Evolutionary conservation across 2,888 invertebrate species (phyloP), one percentile per base, ranked within the genome.

Genomic region (Phorcus lineatus): DNA sequence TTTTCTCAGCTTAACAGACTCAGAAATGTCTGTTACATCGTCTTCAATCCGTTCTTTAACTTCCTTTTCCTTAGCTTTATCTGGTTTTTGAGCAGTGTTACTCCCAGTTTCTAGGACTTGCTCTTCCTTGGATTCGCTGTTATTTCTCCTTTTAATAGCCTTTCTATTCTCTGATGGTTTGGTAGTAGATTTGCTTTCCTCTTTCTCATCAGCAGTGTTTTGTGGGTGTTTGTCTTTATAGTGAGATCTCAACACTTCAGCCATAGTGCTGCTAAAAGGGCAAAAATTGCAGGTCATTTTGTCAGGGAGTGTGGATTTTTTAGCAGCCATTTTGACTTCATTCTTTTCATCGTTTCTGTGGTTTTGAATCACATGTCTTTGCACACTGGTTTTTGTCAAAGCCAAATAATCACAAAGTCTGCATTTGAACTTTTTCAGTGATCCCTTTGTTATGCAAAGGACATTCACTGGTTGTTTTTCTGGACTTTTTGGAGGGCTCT

Each of bases 391-490:
- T 28, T 54, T 55, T 55, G 76, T 54, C 36, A 76, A 31, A 31
- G 76, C 76, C 55, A 76, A 31, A 31, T 76, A 76, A 31, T 76
- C 76, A 76, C 76, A 76, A 9, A 76, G 19, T 19, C 55, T 24
- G 31, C 76, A 76, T 54, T 76, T 76, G 36, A 31, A 76, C 36
- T 54, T 76, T 55, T 19, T 76, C 36, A 76, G 31, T 0, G 31
- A 54, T 11, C 76, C 76, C 13, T 28, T 55, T 16, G 28, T 54
- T n/a, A 54, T 36, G 13, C 36, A 4, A 4, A 70, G 13, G 19
- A 70, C 19, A 36, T 70, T 70, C 70, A 36, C 19, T 7, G 36
- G 36, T 19, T 31, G 17, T 70, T 70, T 70, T 36, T 31, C 70
- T 7, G 70, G 70, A 40, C 70, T 70, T 40, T 36, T 70, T 36